phyloP scores from a whole-genome alignment of 2,113 vertebrate genomes.

The Sclerurus mexicanus region DNA sequence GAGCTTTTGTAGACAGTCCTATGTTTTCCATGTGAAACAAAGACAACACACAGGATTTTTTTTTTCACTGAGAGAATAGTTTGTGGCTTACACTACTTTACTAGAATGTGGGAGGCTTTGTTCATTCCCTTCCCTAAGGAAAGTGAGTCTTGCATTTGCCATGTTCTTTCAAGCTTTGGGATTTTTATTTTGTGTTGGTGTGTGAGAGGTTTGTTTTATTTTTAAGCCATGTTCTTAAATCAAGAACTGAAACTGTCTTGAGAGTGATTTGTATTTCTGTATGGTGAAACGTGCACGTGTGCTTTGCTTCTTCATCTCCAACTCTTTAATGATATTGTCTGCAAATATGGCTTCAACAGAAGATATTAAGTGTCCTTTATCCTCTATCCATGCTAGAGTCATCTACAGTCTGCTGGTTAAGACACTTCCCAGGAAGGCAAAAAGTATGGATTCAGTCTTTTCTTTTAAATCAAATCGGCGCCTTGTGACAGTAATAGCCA shows the following conservation, averaged over 20 bases:
- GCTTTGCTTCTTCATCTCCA: background rate
- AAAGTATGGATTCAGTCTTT: background rate
- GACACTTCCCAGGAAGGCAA: background rate
- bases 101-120: background rate
- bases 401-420: background rate
- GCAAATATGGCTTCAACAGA: background rate
- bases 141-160: background rate
- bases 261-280: background rate
- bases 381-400: background rate
- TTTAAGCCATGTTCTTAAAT: background rate
- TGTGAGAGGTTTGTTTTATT: background rate
- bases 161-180: background rate
- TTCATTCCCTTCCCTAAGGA: background rate
- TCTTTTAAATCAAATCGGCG: background rate
- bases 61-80: background rate
- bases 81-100: background rate
- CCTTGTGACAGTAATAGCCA: background rate
- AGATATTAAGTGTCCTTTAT: background rate
- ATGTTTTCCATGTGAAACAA: background rate
- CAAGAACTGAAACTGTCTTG: background rate
- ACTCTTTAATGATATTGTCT: background rate
- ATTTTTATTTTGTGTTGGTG: background rate
- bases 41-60: background rate
- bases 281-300: background rate
- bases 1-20: background rate